These are phyloP conservation scores for Thereva unica DNA, from an alignment of 2,888 invertebrate species.

Conservation along the genomic window DNA sequence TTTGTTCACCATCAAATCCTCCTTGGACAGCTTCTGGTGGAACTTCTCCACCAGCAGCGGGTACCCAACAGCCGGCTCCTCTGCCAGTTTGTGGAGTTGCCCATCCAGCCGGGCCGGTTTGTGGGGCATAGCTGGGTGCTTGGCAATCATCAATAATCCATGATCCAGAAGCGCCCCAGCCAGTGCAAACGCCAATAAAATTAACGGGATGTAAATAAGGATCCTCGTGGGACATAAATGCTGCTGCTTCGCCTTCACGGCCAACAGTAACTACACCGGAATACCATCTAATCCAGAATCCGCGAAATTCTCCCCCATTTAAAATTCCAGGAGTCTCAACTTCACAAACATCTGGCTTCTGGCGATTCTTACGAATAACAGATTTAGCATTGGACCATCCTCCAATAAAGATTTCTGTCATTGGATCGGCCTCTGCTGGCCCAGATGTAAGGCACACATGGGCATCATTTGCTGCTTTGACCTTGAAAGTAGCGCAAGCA, in stretches of 20 bases:
- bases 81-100: constrained; percentile 45
- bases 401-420: constrained; percentile 86
- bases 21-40: constrained; percentile 74
- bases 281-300: constrained; percentile 84
- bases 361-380: constrained; percentile 77
- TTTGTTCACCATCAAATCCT: constrained; percentile 64
- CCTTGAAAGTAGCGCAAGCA: constrained; percentile 73
- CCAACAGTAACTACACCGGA: constrained; percentile 70
- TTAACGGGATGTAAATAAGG: constrained; percentile 71
- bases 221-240: constrained; percentile 75
- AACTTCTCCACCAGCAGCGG: constrained; percentile 65
- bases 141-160: constrained; percentile 73
- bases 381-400: constrained; percentile 87
- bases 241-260: constrained; percentile 71
- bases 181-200: constrained; percentile 81
- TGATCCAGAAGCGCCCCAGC: constrained; percentile 81
- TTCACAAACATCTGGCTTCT: constrained; percentile 74
- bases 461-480: constrained; percentile 80
- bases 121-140: constrained; percentile 24
- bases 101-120: constrained; percentile 24
- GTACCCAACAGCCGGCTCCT: constrained; percentile 63
- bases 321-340: constrained; percentile 74
- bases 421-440: constrained; percentile 73
- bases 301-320: constrained; percentile 73
- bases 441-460: constrained; percentile 78